These are phyloP conservation scores for Stratiomys singularior DNA, from an alignment of 2,888 invertebrate genomes.

Conservation along the genomic window DNA sequence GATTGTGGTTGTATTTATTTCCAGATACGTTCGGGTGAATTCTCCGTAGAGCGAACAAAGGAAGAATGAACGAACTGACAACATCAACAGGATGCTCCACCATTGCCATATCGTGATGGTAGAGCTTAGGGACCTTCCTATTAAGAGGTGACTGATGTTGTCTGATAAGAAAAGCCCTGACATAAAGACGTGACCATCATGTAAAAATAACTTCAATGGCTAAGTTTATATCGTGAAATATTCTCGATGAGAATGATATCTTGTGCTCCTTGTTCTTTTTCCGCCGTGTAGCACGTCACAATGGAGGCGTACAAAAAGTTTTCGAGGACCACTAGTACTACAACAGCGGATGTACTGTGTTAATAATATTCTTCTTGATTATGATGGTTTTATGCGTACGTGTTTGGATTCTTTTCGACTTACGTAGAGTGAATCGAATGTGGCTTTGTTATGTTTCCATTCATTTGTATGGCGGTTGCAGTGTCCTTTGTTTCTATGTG, in stretches of 20 bases:
- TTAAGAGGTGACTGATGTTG: constrained; percentile 46
- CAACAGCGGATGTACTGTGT: constrained; percentile 23
- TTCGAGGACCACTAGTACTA: background rate
- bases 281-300: background rate
- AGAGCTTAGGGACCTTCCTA: constrained; percentile 31
- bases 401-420: constrained; percentile 16
- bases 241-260: constrained; percentile 6
- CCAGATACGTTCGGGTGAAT: background rate
- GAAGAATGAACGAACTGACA: constrained; percentile 20
- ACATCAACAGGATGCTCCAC: constrained; percentile 23
- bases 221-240: constrained; percentile 41
- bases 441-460: no score
- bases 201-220: constrained; percentile 43
- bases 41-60: background rate
- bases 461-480: no score
- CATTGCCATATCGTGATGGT: background rate
- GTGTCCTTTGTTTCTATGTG: no score
- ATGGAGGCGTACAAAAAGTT: constrained; percentile 14
- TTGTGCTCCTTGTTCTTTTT: background rate
- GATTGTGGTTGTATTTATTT: constrained; percentile 25
- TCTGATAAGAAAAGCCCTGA: constrained; percentile 46
- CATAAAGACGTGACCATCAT: constrained; percentile 46
- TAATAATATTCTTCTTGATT: constrained; percentile 45
- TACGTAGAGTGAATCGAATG: background rate
- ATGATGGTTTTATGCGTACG: constrained; percentile 35